A percentile compares a stretch with the other conserved stretches of the same genome.
Evolutionary conservation across 2,797 vertebrate species (phyloP).

Genomic region (Tympanoctomys barrerae): DNA sequence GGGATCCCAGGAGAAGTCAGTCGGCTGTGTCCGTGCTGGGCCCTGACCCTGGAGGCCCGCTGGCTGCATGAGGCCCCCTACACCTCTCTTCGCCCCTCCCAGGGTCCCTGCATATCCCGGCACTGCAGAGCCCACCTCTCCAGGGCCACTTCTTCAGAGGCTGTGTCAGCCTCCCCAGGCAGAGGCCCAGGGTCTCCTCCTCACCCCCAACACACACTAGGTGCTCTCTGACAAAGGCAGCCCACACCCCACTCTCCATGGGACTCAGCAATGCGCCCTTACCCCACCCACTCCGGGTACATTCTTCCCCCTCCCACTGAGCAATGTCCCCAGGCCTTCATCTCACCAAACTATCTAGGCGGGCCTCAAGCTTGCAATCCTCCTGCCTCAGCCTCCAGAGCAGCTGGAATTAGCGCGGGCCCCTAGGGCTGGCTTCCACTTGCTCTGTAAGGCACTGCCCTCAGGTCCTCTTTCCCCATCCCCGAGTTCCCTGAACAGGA

Average conservation of each 20-base stretch:
- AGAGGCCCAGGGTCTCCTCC: background rate
- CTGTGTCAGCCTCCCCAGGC: background rate
- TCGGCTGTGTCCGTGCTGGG: background rate
- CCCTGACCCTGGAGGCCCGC: background rate
- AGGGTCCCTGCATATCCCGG: background rate
- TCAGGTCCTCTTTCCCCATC: background rate
- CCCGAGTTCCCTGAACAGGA: background rate
- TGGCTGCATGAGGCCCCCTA: background rate
- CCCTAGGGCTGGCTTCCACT: background rate
- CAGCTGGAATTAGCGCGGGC: background rate
- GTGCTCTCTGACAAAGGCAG: background rate
- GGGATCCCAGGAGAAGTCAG: background rate
- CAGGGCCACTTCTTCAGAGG: background rate
- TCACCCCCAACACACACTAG: background rate
- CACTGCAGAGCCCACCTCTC: background rate
- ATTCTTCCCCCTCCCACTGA: background rate
- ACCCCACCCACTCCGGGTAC: no score
- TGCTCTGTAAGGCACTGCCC: background rate
- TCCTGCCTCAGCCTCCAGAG: background rate
- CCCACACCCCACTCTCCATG: background rate
- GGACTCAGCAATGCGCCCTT: background rate
- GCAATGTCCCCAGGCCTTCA: background rate
- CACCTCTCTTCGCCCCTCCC: fast-evolving
- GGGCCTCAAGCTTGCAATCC: background rate
- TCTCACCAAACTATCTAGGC: background rate